phyloP scores from a whole-genome alignment of 2,797 vertebrate genomes.

The Chromobotia macracanthus region DNA sequence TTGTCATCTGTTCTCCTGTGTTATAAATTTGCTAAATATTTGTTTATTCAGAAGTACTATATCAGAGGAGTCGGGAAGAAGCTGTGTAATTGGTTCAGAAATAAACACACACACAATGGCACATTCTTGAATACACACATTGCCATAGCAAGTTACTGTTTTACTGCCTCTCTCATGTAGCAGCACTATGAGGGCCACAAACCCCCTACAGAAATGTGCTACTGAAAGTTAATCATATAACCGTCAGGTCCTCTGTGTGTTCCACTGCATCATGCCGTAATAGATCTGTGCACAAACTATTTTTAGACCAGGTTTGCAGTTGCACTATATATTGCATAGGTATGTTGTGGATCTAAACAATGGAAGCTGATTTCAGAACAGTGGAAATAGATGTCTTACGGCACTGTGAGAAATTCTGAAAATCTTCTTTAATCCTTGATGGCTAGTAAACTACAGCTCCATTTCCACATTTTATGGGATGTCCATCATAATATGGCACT shows the following conservation, averaged over 20 bases:
- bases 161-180: slow-evolving; percentile 65
- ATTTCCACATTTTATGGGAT: no score
- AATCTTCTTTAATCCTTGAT: no score
- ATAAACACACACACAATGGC: not conserved
- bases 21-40: slow-evolving; percentile 70
- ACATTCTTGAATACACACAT: slow-evolving; percentile 26
- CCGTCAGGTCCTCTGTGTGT: slow-evolving; percentile 64
- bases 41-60: slow-evolving; percentile 58
- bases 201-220: slow-evolving; percentile 60
- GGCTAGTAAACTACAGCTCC: no score
- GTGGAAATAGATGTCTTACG: no score
- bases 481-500: no score
- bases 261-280: slow-evolving; percentile 44
- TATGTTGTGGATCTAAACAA: no score
- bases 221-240: slow-evolving; percentile 75
- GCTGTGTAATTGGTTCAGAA: slow-evolving; percentile 54
- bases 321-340: no score
- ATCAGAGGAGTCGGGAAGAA: slow-evolving; percentile 51
- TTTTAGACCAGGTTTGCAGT: slow-evolving; percentile 21
- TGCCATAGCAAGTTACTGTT: slow-evolving; percentile 59
- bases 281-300: slow-evolving; percentile 50
- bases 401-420: no score
- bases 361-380: no score
- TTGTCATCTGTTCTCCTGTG: slow-evolving; percentile 22
- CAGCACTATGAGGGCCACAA: slow-evolving; percentile 52